phyloP scores from a whole-genome alignment of 2,888 invertebrate species.

The Phyllotreta cruciferae region DNA sequence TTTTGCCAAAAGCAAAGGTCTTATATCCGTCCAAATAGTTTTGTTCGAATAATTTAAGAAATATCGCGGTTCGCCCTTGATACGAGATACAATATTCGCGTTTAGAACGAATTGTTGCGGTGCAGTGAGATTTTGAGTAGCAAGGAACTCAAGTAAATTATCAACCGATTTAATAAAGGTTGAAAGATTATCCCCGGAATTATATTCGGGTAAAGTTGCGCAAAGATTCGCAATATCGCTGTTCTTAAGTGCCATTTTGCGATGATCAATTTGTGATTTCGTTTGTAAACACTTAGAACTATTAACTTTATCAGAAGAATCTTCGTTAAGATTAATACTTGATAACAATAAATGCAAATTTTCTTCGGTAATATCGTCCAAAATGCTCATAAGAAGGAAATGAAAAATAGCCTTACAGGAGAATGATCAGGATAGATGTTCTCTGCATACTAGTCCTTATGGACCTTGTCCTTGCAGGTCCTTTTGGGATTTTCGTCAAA shows the following conservation, averaged over 20 bases:
- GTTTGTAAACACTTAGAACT: neutral
- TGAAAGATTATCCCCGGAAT: neutral
- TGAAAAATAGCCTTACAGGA: constrained; percentile 14
- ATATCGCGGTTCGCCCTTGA: constrained; percentile 8
- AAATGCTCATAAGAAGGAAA: constrained; percentile 16
- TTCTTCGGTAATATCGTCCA: neutral
- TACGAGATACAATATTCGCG: constrained; percentile 14
- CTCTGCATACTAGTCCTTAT: constrained; percentile 11
- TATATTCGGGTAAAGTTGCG: constrained; percentile 4
- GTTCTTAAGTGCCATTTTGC: neutral
- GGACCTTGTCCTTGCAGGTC: neutral
- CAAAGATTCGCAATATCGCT: constrained; percentile 10
- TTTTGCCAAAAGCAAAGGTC: neutral
- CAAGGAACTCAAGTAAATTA: constrained; percentile 1
- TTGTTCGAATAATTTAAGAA: constrained; percentile 5
- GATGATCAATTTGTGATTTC: neutral
- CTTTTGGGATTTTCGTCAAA: constrained; percentile 7
- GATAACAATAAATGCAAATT: neutral
- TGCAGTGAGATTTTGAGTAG: neutral
- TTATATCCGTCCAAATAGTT: constrained; percentile 6
- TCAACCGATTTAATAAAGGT: constrained; percentile 8
- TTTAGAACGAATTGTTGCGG: constrained; percentile 13
- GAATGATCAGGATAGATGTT: constrained; percentile 12
- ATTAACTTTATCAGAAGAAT: neutral
- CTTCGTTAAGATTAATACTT: neutral